Percentiles rank a stretch among this genome's conserved stretches.
These are phyloP conservation scores for Rattus rattus DNA, from an alignment of 2,113 vertebrate species.

Conservation along the genomic window DNA sequence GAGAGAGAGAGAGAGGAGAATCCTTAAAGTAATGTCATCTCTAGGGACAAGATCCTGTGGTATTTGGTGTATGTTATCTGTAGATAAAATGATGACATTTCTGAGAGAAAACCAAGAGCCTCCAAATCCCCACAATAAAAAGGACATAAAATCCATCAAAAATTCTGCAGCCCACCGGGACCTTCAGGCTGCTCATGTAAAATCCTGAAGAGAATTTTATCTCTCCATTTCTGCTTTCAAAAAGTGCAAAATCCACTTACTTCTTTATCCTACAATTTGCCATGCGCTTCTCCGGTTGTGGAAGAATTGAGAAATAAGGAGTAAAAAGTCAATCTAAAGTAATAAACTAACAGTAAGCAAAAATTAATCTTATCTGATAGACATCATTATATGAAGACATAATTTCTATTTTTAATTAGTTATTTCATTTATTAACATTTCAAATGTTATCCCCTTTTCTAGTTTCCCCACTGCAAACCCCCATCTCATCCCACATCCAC, in stretches of 20 bases:
- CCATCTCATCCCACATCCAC: too few species aligned
- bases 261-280: neutral
- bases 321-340: neutral
- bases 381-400: neutral
- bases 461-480: too few species aligned
- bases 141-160: neutral
- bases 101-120: slow-evolving; percentile 1
- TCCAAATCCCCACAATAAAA: slow-evolving; percentile 7
- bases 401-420: neutral
- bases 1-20: neutral
- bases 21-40: neutral
- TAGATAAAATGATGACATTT: slow-evolving; percentile 18
- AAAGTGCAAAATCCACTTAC: neutral
- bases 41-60: neutral
- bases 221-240: neutral
- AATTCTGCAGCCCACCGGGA: neutral
- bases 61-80: neutral
- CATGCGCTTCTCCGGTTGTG: neutral
- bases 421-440: too few species aligned
- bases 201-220: neutral
- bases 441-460: too few species aligned
- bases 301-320: neutral
- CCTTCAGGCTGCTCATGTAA: neutral
- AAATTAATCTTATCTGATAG: neutral
- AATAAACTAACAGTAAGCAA: neutral